Conservation (phyloP, 2,113 vertebrate species). For the Brachionichthys hirsutus region DNA sequence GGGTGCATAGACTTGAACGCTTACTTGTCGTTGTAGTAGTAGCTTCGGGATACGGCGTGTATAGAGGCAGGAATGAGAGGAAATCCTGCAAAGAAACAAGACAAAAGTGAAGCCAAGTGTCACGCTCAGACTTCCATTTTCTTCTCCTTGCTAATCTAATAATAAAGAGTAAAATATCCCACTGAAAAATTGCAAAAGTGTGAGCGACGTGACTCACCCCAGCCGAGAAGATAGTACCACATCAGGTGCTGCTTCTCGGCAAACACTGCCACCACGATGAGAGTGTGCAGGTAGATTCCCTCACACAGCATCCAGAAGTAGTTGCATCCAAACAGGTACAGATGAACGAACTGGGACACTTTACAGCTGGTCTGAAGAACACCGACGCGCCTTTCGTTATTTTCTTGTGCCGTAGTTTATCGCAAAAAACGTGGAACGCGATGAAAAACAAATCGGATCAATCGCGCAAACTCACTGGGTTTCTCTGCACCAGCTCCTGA, state of each 20-base stretch:
- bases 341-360: conserved; percentile 90
- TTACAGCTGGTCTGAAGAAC: conserved; percentile 87
- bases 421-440: too few species aligned
- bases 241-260: conserved; percentile 95
- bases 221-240: conserved; percentile 98
- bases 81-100: conserved; percentile 80
- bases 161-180: too few species aligned
- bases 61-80: conserved; percentile 92
- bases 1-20: conserved; percentile 32
- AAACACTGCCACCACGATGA: conserved; percentile 98
- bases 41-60: conserved; percentile 88
- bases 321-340: conserved; percentile 94
- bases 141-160: too few species aligned
- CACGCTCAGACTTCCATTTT: too few species aligned
- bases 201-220: conserved; percentile 79
- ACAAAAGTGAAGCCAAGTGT: too few species aligned
- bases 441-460: too few species aligned
- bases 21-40: conserved; percentile 98
- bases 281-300: conserved; percentile 95
- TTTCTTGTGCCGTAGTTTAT: too few species aligned
- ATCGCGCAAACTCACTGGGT: conserved; percentile 80
- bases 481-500: conserved; percentile 87
- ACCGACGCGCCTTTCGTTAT: not conserved
- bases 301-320: conserved; percentile 99
- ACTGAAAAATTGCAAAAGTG: not conserved